Base-by-base conservation (phyloP, 2,888 invertebrate species). In the Malthinus seriepunctatus region DNA sequence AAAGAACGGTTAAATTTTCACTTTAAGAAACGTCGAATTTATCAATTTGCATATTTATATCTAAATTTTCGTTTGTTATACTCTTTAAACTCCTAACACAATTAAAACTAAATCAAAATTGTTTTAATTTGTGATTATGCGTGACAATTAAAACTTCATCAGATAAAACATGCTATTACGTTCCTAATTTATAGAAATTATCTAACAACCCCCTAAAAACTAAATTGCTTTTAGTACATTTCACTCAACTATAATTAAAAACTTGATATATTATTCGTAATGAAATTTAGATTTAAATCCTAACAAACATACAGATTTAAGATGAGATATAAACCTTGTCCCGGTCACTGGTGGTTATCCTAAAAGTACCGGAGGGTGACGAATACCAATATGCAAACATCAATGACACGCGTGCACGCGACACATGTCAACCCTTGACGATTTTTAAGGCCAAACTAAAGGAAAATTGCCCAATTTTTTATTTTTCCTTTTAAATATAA, bases 311-410 rank as follows among this genome's bases (percentile, higher is more conserved):
- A 23, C 23, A 23, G 23, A 23, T 23, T 23, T 23, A 23, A 23
- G 23, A 23, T n/a, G 39, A 42, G 39, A 42, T 42, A 42, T 42
- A 42, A 53, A 52, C 53, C 52, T 45, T 54, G 53, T 49, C 50
- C 49, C 34, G 39, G 15, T 15, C 14, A 23, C 23, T 23, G 23
- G 49, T 47, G 53, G 53, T 59, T 59, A 53, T 59, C 50, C 45
- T 44, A 38, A 53, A 58, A 44, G 57, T 49, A 53, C 35, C 38
- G 50, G 35, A 31, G 53, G 54, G 51, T 51, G 44, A 50, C 38
- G 55, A 54, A 54, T 51, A 39, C 53, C 60, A 60, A 60, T 60
- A 60, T 60, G 60, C 60, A 60, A 60, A 60, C 60, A 60, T 60
- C 60, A 60, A 60, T 45, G 50, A 42, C 60, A 55, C 51, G 60